A percentile compares a stretch with the other conserved stretches of the same genome.
Evolutionary conservation across 2,888 invertebrate genomes (phyloP).

Genomic region (Athalia rosae): DNA sequence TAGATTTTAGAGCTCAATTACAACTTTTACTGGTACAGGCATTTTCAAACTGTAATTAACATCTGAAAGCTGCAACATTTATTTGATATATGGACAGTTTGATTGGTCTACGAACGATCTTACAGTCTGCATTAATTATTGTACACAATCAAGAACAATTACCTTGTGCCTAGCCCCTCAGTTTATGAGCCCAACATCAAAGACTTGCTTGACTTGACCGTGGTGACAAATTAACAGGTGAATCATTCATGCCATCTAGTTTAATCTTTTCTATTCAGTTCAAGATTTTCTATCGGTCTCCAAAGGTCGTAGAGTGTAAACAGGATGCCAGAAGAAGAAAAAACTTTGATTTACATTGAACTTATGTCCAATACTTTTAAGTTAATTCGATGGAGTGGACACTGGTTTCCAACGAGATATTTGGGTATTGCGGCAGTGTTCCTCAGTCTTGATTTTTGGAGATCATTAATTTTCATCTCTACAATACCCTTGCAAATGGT

Average conservation of each 20-base stretch:
- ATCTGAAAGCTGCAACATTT: not conserved
- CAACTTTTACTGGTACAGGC: too few relatives aligned
- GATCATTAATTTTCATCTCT: conserved; percentile 27
- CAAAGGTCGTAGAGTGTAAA: not conserved
- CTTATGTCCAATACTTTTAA: conserved; percentile 25
- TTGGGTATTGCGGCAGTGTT: not conserved
- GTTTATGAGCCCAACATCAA: not conserved
- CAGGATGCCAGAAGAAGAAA: not conserved
- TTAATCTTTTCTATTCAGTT: conserved; percentile 17
- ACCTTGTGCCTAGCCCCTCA: not conserved
- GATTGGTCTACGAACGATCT: not conserved
- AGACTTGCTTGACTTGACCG: not conserved
- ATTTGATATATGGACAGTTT: not conserved
- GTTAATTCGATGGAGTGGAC: conserved; percentile 30
- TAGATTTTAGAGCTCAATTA: too few relatives aligned
- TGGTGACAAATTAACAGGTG: not conserved
- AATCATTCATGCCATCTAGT: not conserved
- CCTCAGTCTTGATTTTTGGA: conserved; percentile 15
- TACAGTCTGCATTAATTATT: not conserved
- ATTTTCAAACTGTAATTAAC: not conserved
- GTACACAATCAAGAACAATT: conserved; percentile 9
- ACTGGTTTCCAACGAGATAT: conserved; percentile 21
- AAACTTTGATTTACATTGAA: not conserved
- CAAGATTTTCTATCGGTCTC: not conserved
- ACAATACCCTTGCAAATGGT: conserved; percentile 32